These are phyloP conservation scores for Acestrorhynchus altus DNA, from an alignment of 2,797 vertebrate species.

Conservation along the genomic window DNA sequence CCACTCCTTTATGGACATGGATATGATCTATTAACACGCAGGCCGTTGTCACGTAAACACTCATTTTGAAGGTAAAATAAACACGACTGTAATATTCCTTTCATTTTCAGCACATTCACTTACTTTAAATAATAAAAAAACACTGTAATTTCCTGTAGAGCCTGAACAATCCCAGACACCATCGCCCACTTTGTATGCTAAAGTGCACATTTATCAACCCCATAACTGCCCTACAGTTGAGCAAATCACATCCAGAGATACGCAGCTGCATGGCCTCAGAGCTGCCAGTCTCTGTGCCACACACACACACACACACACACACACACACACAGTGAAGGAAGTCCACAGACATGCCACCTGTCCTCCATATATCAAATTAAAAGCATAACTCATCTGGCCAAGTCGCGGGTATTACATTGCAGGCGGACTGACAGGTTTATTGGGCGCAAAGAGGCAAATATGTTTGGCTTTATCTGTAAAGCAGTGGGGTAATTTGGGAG, in stretches of 20 bases:
- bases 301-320: constrained; percentile 5
- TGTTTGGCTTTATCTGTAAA: constrained; percentile 55
- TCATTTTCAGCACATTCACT: constrained; percentile 2
- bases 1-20: neutral
- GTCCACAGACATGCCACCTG: neutral
- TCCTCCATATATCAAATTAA: constrained; percentile 47
- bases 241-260: constrained; percentile 24
- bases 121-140: neutral
- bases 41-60: neutral
- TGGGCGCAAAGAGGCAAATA: constrained; percentile 58
- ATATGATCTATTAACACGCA: neutral
- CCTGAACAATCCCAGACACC: constrained; percentile 25
- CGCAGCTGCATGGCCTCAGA: neutral
- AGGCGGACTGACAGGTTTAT: constrained; percentile 62
- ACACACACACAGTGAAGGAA: neutral
- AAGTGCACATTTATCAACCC: constrained; percentile 30
- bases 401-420: constrained; percentile 37
- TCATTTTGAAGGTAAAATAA: neutral
- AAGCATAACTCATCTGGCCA: constrained; percentile 49
- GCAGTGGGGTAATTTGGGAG: constrained; percentile 59
- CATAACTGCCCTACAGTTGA: constrained; percentile 12
- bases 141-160: constrained; percentile 24
- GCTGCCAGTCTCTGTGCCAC: constrained; percentile 17
- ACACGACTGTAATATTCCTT: constrained; percentile 17
- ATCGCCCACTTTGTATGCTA: constrained; percentile 20